A percentile compares a stretch with the other conserved stretches of the same genome.
Conservation (phyloP, 1,140 invertebrate genomes). For the Pogonognathellus flavescens region DNA sequence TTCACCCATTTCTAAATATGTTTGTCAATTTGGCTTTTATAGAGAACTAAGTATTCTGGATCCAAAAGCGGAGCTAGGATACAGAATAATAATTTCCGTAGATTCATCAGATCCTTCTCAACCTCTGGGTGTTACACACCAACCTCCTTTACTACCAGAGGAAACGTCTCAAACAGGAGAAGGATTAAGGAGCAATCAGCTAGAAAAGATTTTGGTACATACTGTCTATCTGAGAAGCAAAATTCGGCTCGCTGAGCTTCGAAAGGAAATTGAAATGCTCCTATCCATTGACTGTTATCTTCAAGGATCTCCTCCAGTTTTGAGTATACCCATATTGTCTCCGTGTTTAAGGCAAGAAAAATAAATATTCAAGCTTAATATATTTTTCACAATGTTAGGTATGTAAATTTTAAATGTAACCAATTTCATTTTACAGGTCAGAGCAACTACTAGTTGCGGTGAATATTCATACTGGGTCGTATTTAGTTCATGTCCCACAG, state of each 20-base stretch:
- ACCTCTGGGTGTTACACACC: conserved; percentile 87
- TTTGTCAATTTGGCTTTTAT: conserved; percentile 5
- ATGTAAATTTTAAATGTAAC: background rate
- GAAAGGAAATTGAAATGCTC: conserved; percentile 77
- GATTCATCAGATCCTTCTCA: conserved; percentile 85
- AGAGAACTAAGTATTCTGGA: conserved; percentile 71
- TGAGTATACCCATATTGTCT: conserved; percentile 88
- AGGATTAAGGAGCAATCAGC: conserved; percentile 63
- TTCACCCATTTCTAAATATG: too few species aligned
- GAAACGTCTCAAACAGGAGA: conserved; percentile 68
- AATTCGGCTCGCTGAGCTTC: conserved; percentile 85
- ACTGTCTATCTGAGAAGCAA: conserved; percentile 94
- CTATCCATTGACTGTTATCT: conserved; percentile 73
- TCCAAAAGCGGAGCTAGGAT: conserved; percentile 86
- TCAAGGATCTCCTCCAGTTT: conserved; percentile 88
- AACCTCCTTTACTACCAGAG: conserved; percentile 84
- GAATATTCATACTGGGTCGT: conserved; percentile 92
- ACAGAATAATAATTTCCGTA: conserved; percentile 89
- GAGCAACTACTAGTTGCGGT: conserved; percentile 93
- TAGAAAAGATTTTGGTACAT: conserved; percentile 84
- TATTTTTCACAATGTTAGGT: background rate
- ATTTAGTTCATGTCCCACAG: conserved; percentile 91
- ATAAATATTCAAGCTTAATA: conserved; percentile 6
- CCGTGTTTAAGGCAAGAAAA: conserved; percentile 78
- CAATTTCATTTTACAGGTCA: conserved; percentile 73